Evolutionary conservation across 2,888 invertebrate species (phyloP).

Genomic region (Mythimna lalbum): DNA sequence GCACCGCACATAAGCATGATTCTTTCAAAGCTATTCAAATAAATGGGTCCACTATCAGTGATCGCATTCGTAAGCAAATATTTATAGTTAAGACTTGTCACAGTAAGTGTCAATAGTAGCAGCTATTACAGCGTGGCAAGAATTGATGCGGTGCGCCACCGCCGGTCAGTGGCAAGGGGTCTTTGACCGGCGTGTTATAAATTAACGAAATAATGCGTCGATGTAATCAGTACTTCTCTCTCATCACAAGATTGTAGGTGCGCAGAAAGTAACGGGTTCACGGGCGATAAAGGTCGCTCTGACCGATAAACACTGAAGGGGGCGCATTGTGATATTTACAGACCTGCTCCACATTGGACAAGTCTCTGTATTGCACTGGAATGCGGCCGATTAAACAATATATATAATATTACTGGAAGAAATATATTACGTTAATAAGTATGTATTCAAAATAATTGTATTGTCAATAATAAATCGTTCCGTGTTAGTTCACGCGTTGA

Average conservation of each 20-base stretch:
- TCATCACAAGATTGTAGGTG: neutral
- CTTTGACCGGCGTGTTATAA: neutral
- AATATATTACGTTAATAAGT: neutral
- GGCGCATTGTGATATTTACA: neutral
- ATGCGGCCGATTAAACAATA: neutral
- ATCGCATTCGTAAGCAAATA: conserved; percentile 24
- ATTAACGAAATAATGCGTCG: conserved; percentile 2
- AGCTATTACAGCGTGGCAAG: neutral
- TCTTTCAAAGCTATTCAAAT: conserved; percentile 30
- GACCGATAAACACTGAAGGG: neutral
- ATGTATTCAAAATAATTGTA: neutral
- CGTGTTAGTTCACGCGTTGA: conserved; percentile 60
- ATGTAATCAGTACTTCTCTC: neutral
- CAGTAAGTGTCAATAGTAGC: neutral
- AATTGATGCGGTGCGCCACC: neutral
- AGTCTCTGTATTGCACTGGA: neutral
- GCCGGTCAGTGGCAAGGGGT: no score
- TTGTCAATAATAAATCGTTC: neutral
- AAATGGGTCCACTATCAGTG: conserved; percentile 15
- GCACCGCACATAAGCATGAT: conserved; percentile 10
- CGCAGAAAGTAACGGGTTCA: neutral
- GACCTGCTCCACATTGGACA: neutral
- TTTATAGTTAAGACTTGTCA: neutral
- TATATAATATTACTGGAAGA: neutral
- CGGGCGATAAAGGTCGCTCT: neutral